These are phyloP conservation scores for Sphenodon punctatus DNA, from an alignment of 2,797 vertebrate species.

Conservation along the genomic window DNA sequence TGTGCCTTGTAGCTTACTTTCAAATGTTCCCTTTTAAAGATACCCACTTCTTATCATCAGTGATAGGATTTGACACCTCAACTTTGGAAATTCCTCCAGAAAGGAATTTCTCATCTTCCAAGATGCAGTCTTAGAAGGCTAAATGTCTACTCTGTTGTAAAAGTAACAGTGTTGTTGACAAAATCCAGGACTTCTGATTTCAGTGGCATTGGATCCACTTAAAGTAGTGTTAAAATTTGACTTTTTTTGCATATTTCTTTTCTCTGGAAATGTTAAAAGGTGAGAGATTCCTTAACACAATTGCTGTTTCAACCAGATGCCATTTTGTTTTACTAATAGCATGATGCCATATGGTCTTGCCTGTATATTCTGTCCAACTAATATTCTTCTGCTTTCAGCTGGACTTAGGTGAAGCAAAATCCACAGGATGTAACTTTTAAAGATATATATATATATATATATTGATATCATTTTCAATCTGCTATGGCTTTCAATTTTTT, in stretches of 20 bases:
- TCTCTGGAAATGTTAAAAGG: constrained; percentile 6
- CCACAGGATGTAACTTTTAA: constrained; percentile 64
- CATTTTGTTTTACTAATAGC: constrained; percentile 74
- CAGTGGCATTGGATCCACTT: not conserved
- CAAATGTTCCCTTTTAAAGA: not conserved
- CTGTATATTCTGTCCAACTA: constrained; percentile 64
- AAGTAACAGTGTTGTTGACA: fast-evolving
- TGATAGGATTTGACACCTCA: not conserved
- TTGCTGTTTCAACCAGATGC: constrained; percentile 39
- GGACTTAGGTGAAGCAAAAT: constrained; percentile 59
- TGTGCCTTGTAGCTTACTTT: not conserved
- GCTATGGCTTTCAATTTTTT: constrained; percentile 22
- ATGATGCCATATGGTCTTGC: constrained; percentile 68
- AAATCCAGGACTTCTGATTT: not conserved
- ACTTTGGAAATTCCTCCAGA: not conserved
- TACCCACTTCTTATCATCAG: not conserved
- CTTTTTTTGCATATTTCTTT: not conserved
- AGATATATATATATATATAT: constrained; percentile 55
- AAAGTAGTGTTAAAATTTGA: not conserved
- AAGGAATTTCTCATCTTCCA: not conserved
- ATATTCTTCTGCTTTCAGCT: constrained; percentile 59
- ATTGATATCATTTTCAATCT: constrained; percentile 39
- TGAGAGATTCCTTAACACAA: not conserved
- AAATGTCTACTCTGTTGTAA: fast-evolving
- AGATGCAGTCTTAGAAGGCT: not conserved